Conservation (phyloP, 2,113 vertebrate species). For the Emydura subglobosa region DNA sequence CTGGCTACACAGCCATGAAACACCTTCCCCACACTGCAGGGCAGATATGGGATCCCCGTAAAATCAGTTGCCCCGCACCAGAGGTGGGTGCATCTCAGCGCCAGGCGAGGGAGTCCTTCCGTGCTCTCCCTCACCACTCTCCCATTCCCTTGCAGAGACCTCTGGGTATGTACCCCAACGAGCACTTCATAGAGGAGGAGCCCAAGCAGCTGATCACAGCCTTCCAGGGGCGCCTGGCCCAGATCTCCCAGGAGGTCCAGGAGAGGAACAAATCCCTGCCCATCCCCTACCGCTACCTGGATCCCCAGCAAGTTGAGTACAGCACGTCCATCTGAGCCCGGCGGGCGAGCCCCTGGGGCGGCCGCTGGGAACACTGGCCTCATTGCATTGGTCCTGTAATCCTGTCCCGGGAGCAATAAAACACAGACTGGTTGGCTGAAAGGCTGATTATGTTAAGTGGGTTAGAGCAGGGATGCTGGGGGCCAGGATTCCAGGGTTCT, state of each 20-base stretch:
- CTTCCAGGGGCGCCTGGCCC: slow-evolving; percentile 76
- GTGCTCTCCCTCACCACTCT: background rate
- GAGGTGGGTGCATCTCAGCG: background rate
- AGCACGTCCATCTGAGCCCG: slow-evolving; percentile 79
- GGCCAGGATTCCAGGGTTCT: too few species aligned
- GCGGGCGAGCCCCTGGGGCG: background rate
- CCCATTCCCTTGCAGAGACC: slow-evolving; percentile 70
- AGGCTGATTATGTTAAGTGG: background rate
- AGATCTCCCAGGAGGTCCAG: slow-evolving; percentile 76
- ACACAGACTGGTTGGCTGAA: background rate
- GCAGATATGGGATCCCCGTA: background rate
- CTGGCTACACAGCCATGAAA: background rate
- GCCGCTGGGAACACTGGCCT: too few species aligned
- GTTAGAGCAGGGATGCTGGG: too few species aligned
- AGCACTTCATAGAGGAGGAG: slow-evolving; percentile 73
- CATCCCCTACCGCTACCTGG: slow-evolving; percentile 80
- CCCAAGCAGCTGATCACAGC: slow-evolving; percentile 69
- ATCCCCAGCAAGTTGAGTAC: slow-evolving; percentile 80
- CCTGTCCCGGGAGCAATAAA: background rate
- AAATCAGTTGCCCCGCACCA: background rate
- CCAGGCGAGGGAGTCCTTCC: background rate
- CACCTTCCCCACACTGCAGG: background rate
- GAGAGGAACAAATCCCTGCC: slow-evolving; percentile 75
- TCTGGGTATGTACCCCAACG: slow-evolving; percentile 82
- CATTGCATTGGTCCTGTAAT: too few species aligned